Percentiles rank a stretch among this genome's conserved stretches.
Conservation (phyloP, 1,140 invertebrate genomes). For the Ooceraea biroi region DNA sequence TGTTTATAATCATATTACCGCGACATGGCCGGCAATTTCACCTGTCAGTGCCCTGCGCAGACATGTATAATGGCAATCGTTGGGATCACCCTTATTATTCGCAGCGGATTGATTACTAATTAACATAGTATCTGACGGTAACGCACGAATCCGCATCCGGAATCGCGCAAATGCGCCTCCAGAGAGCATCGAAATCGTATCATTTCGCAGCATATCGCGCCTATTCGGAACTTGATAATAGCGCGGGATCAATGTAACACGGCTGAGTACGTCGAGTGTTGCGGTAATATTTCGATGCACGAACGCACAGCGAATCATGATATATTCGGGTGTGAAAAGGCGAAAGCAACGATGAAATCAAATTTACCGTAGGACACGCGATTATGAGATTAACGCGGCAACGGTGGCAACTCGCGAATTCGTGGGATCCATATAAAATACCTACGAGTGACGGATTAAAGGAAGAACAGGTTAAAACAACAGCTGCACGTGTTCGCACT, state of each 20-base stretch:
- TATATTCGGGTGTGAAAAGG: not conserved
- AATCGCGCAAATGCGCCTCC: slow-evolving; percentile 4
- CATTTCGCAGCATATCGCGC: not conserved
- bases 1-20: slow-evolving; percentile 65
- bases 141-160: slow-evolving; percentile 12
- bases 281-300: not conserved
- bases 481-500: slow-evolving; percentile 40
- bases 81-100: slow-evolving; percentile 68
- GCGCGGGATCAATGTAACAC: slow-evolving; percentile 5
- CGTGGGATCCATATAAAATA: slow-evolving; percentile 35
- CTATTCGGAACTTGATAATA: slow-evolving; percentile 36
- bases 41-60: slow-evolving; percentile 48
- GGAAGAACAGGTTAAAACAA: slow-evolving; percentile 64
- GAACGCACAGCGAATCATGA: not conserved
- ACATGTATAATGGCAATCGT: slow-evolving; percentile 17
- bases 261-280: too few species aligned
- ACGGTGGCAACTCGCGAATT: not conserved
- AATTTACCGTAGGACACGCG: not conserved
- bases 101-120: slow-evolving; percentile 72
- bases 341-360: not conserved
- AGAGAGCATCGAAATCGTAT: slow-evolving; percentile 30
- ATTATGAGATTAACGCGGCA: not conserved
- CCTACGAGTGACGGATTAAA: slow-evolving; percentile 17
- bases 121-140: slow-evolving; percentile 58
- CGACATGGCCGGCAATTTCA: slow-evolving; percentile 54